Base-by-base conservation (phyloP, 2,888 invertebrate genomes). In the Apoderus coryli region DNA sequence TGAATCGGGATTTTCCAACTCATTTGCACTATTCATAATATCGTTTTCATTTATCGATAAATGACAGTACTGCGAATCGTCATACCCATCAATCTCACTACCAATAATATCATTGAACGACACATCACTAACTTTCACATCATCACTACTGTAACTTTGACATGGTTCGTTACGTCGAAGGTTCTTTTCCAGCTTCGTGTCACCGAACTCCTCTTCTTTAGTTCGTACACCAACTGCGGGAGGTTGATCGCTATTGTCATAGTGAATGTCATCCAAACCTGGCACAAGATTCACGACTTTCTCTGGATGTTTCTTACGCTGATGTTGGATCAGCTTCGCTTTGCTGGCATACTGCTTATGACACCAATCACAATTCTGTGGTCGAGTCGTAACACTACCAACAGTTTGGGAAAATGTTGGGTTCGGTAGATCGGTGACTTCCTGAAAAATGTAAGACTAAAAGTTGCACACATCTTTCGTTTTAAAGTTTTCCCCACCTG, bases 271-370 rank as follows among this genome's bases (percentile, higher is more conserved):
- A 25, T 27, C 32, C 10, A 16, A 10, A n/a, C 25, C 10, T 11
- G 13, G 13, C 14, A 34, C 34, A 4, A 10, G 33, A 26, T 32
- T 32, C 3, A 34, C 28, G 52, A 63, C 51, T 25, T 61, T 40
- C 25, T 59, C 59, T 1, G 65, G 57, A 44, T 79, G 79, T 19
- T 67, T 67, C 36, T 68, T 69, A 1, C 78, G 63, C 44, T 75
- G 68, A 50, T 79, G 79, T 46, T 74, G 74, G 41, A 77, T 49
- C 33, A 79, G 56, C 46, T 77, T 76, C 23, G 76, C 72, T 48
- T 79, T 76, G 44, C 82, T 78, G 13, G 79, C 80, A 56, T 88
- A 89, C 57, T 89, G 86, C 41, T 84, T 80, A 53, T 84, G 81
- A 52, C 89, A 90, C 66, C 74, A 79, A 33, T 67, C 67, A 50